Percentiles rank a stretch among this genome's conserved stretches.
Evolutionary conservation across 1,140 invertebrate species (phyloP).

Genomic region (Anadara kagoshimensis): DNA sequence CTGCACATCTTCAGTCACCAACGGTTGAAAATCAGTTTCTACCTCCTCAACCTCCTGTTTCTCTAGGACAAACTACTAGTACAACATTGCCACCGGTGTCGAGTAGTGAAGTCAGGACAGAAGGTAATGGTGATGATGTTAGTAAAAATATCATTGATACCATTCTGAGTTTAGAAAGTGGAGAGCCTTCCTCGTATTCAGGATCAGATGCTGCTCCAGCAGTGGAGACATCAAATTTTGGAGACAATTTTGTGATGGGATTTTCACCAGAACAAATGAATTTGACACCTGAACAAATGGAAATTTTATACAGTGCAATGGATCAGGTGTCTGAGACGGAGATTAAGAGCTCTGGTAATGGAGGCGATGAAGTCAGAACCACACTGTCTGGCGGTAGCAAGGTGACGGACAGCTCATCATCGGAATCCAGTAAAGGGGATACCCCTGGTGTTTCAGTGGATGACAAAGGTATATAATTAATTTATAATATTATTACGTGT

Average conservation of each 20-base stretch:
- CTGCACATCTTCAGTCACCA: background rate
- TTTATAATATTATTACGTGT: no score
- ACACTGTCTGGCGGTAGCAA: no score
- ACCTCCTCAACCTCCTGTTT: background rate
- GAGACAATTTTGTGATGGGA: conserved; percentile 14
- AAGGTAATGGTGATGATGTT: conserved; percentile 53
- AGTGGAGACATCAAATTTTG: conserved; percentile 2
- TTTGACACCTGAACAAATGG: conserved; percentile 65
- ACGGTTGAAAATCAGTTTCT: background rate
- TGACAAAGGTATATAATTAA: no score
- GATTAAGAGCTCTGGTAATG: background rate
- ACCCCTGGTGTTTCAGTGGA: no score
- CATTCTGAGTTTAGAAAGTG: conserved; percentile 66
- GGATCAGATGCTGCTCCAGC: conserved; percentile 13
- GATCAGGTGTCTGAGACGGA: conserved; percentile 45
- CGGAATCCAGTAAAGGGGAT: no score
- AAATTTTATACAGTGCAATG: conserved; percentile 55
- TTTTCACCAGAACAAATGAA: conserved; percentile 53
- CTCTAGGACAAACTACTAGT: background rate
- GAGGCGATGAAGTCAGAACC: no score
- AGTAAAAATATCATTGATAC: conserved; percentile 64
- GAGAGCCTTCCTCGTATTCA: conserved; percentile 46
- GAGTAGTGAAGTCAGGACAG: background rate
- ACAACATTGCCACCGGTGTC: background rate
- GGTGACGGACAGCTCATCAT: no score